Evolutionary conservation across 2,797 vertebrate genomes (phyloP), one percentile per base, ranked within the genome.

Genomic region (Galaxias olidus): DNA sequence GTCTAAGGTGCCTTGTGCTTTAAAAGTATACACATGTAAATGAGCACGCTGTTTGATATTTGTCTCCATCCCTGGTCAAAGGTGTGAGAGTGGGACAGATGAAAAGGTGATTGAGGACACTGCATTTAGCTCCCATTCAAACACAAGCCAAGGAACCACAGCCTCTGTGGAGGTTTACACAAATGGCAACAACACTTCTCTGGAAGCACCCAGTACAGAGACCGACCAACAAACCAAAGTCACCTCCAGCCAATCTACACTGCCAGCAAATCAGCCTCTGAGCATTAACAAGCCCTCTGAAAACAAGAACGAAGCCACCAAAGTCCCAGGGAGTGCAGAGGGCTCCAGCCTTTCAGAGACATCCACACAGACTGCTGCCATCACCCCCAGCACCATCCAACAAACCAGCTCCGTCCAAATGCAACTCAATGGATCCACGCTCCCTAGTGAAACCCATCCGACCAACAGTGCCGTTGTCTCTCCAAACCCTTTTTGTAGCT

Each of bases 401-500:
- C 19, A 65, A 15, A 49, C 86, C 66, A 53, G 75, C 12, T 75
- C 76, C 8, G 77, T 66, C 66, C 82, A 81, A 69, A 73, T 88
- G 65, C 83, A 89, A 41, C 81, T 85, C 56, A 86, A 76, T 49
- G 82, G 80, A 45, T 76, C 78, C 4, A 69, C 78, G 17, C 70
- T 84, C 44, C 78, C 81, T 4, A 52, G 49, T 4, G 67, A 83
- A 43, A 57, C 55, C 4, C 63, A 49, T 4, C 60, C 64, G 67
- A 84, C n/a, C 54, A 63, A 67, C 65, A 68, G 69, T 56, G 73
- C 44, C 30, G 71, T 20, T 7, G n/a, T 53, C n/a, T 68, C 63
- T 47, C 55, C 72, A 11, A 79, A 50, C 71, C 63, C 64, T 8
- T 73, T 65, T 1, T 62, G 10, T 68, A 84, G 61, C 65, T n/a